Base-by-base conservation (phyloP, 2,113 vertebrate species). In the Bujurquina vittata region DNA sequence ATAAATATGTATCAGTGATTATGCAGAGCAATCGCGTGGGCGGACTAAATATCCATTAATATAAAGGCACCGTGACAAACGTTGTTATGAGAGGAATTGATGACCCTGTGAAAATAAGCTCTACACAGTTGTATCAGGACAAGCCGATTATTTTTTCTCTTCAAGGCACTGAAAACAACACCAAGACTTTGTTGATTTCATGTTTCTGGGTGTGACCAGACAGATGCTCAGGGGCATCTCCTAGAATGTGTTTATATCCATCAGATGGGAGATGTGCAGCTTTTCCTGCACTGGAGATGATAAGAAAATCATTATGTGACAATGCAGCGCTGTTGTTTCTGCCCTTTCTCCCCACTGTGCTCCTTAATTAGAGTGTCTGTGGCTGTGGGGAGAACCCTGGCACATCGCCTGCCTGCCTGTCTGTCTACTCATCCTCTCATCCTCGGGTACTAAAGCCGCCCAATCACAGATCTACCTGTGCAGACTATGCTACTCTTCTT, bases 341-440 rank as follows among this genome's bases (percentile, higher is more conserved):
- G 79, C 85, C 77, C 86, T 86, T 84, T 91, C 87, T 93, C 65
- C 89, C 87, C 80, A 92, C 89, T 87, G 86, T 84, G 93, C 91
- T 91, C 89, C 91, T 93, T 94, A 95, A 95, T 95, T 94, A 95
- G 87, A 91, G 89, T 83, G 84, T 89, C 83, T 93, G 79, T 88
- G 80, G 78, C 87, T 92, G 83, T 72, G 87, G 86, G 90, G 85
- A 84, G 83, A 91, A 69, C 85, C 87, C 79, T 93, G 92, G 89
- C 90, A 92, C 84, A 79, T 79, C 5, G 65, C 86, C 88, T 81
- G 63, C 74, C 79, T 87, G 59, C 80, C 67, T 88, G 62, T 63
- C 52, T 77, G 69, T 65, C 56, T 85, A 37, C 84, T 81, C 84
- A 74, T 87, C 83, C 74, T 87, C 86, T 88, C 88, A 79, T 40